Evolutionary conservation across 1,140 invertebrate genomes (phyloP).

Genomic region (Ostrea edulis): DNA sequence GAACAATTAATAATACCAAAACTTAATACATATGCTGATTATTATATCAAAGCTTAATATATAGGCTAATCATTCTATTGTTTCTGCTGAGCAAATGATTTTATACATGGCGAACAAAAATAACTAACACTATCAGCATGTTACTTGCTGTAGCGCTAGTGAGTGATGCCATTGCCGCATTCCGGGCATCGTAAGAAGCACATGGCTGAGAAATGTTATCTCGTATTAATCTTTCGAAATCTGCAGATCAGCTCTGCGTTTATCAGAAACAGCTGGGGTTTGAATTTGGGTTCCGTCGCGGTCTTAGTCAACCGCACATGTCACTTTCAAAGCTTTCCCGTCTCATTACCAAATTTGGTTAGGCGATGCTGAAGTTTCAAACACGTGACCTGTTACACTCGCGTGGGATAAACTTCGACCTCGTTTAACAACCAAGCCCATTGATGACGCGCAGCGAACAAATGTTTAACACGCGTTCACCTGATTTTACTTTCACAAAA

Average conservation of each 20-base stretch:
- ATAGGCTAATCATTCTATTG: background rate
- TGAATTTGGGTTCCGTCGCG: slow-evolving; percentile 17
- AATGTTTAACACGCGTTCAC: background rate
- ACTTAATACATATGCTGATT: too few relatives aligned
- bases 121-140: slow-evolving; percentile 18
- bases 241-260: slow-evolving; percentile 20
- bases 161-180: slow-evolving; percentile 2
- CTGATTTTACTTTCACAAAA: background rate
- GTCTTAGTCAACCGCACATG: slow-evolving; percentile 33
- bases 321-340: slow-evolving; percentile 31
- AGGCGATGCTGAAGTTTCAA: slow-evolving; percentile 34
- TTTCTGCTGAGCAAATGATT: slow-evolving; percentile 15
- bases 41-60: too few relatives aligned
- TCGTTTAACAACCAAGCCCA: slow-evolving; percentile 17
- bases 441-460: background rate
- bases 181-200: background rate
- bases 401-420: slow-evolving; percentile 6
- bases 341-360: slow-evolving; percentile 35
- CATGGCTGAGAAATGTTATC: slow-evolving; percentile 25
- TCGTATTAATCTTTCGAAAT: slow-evolving; percentile 12
- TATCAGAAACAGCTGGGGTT: slow-evolving; percentile 25
- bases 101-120: background rate
- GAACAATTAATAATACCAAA: too few relatives aligned
- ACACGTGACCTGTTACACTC: slow-evolving; percentile 15
- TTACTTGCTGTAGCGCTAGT: background rate